Evolutionary conservation across 2,888 invertebrate genomes (phyloP).

Genomic region (Apotomis betuletana): DNA sequence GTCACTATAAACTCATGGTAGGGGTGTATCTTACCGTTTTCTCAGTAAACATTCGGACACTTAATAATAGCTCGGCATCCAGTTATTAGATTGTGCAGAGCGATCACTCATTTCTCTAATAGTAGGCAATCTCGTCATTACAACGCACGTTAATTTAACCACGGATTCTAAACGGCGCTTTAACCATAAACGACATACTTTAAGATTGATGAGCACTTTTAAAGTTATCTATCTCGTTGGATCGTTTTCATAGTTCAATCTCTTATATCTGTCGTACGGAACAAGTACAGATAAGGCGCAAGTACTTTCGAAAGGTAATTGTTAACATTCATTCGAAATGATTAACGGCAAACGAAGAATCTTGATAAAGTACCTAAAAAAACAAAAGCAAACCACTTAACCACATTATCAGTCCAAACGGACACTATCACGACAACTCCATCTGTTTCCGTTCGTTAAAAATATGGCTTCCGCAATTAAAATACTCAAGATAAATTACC

Average conservation of each 20-base stretch:
- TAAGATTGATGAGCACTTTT: conserved; percentile 35
- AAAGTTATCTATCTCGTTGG: conserved; percentile 21
- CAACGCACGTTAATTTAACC: conserved; percentile 26
- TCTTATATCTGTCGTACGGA: conserved; percentile 14
- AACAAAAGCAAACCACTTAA: conserved; percentile 34
- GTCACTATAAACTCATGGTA: neutral
- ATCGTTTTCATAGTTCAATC: conserved; percentile 1
- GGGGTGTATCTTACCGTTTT: neutral
- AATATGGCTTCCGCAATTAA: conserved; percentile 30
- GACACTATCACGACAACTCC: conserved; percentile 30
- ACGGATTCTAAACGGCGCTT: conserved; percentile 22
- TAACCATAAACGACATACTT: conserved; percentile 20
- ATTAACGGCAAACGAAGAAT: conserved; percentile 7
- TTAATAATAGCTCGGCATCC: conserved; percentile 19
- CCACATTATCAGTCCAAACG: conserved; percentile 20
- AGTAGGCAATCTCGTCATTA: conserved; percentile 34
- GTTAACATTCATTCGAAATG: conserved; percentile 4
- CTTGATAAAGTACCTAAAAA: conserved; percentile 18
- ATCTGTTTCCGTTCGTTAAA: conserved; percentile 30
- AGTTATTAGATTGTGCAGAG: conserved; percentile 13
- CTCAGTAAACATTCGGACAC: neutral
- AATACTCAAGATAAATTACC: conserved; percentile 78
- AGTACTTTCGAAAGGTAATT: neutral
- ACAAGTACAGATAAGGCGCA: neutral
- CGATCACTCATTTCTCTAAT: conserved; percentile 31